A percentile compares a stretch with the other conserved stretches of the same genome.
Conservation (phyloP, 2,113 vertebrate genomes). For the Callipepla californica region DNA sequence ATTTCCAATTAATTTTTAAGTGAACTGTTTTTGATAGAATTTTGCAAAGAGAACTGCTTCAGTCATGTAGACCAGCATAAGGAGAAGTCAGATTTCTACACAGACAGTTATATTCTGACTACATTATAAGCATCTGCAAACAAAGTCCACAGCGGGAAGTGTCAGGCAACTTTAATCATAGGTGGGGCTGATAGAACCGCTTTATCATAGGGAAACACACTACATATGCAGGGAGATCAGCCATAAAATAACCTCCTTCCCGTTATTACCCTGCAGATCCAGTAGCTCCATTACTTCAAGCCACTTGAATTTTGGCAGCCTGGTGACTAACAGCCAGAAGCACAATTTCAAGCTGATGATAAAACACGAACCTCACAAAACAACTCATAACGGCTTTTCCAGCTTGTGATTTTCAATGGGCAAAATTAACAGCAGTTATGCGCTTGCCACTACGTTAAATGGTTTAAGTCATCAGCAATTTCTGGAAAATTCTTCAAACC, state of each 20-base stretch:
- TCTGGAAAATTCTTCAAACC: slow-evolving; percentile 55
- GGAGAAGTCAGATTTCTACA: slow-evolving; percentile 47
- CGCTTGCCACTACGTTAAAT: slow-evolving; percentile 1
- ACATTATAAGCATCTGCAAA: slow-evolving; percentile 38
- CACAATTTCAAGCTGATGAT: slow-evolving; percentile 46
- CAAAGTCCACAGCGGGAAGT: slow-evolving; percentile 28
- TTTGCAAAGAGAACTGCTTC: background rate
- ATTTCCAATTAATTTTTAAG: background rate
- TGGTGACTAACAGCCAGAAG: slow-evolving; percentile 36
- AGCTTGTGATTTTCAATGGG: slow-evolving; percentile 38
- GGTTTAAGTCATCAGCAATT: slow-evolving; percentile 20
- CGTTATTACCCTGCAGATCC: slow-evolving; percentile 35
- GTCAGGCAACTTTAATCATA: slow-evolving; percentile 40
- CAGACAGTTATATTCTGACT: background rate
- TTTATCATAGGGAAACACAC: slow-evolving; percentile 49
- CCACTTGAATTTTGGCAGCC: slow-evolving; percentile 68
- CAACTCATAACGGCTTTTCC: slow-evolving; percentile 54
- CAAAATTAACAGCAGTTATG: background rate
- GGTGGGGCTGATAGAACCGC: slow-evolving; percentile 51
- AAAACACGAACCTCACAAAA: slow-evolving; percentile 60
- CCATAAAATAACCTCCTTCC: slow-evolving; percentile 43
- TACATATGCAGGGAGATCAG: slow-evolving; percentile 25
- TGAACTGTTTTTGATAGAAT: background rate
- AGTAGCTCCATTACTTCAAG: slow-evolving; percentile 44
- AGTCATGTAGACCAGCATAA: background rate